These are phyloP conservation scores for Coccyzus lansbergi DNA, from an alignment of 2,797 vertebrate species.

Conservation along the genomic window DNA sequence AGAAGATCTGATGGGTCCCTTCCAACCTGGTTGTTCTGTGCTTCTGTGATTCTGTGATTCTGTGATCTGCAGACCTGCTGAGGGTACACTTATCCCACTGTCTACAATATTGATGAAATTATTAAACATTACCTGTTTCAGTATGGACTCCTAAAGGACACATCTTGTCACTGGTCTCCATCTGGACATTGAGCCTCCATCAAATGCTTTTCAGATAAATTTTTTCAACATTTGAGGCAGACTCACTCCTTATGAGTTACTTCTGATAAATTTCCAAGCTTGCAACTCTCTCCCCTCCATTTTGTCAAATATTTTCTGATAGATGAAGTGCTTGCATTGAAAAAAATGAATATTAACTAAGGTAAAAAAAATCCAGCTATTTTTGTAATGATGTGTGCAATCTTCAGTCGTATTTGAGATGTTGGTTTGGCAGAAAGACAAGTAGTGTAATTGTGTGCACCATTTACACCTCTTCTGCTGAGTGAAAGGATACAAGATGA, in stretches of 20 bases:
- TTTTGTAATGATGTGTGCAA: background rate
- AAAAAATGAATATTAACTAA: background rate
- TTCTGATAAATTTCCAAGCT: background rate
- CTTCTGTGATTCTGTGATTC: too few relatives aligned
- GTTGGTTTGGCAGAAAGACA: background rate
- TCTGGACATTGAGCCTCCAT: background rate
- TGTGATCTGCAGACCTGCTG: background rate
- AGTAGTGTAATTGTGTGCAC: background rate
- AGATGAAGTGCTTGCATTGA: background rate
- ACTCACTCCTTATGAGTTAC: background rate
- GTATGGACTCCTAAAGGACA: background rate
- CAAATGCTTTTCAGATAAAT: background rate
- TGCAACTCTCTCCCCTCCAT: background rate
- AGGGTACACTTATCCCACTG: background rate
- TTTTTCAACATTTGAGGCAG: background rate
- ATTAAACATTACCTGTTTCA: background rate
- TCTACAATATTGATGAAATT: background rate
- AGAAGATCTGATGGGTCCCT: too few relatives aligned
- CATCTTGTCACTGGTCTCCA: background rate
- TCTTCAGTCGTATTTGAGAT: background rate
- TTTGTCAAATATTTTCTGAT: background rate
- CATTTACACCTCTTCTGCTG: background rate
- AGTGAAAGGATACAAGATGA: background rate
- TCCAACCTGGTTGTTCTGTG: too few relatives aligned
- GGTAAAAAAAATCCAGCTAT: background rate